phyloP scores from a whole-genome alignment of 1,140 invertebrate genomes.

The Drosophila malerkotliana region DNA sequence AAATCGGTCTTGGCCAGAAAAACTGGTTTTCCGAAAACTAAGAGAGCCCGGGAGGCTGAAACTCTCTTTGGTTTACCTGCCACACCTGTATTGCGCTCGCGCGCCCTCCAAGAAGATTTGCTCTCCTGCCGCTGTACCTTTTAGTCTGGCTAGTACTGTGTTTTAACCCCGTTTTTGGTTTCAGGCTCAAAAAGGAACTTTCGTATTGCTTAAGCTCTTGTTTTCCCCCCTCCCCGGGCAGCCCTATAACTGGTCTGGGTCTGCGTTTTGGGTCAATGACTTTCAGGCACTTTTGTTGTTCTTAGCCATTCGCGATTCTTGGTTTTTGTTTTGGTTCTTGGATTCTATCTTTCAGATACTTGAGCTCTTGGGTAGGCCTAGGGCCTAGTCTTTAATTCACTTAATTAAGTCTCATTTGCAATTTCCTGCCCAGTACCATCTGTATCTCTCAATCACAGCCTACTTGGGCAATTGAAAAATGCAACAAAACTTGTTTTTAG shows the following conservation, averaged over 20 bases:
- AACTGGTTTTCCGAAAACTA: slow-evolving; percentile 57
- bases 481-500: slow-evolving; percentile 66
- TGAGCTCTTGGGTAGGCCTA: neutral
- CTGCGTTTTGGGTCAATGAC: slow-evolving; percentile 71
- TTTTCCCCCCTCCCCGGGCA: slow-evolving; percentile 43
- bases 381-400: slow-evolving; percentile 4
- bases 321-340: slow-evolving; percentile 70
- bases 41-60: slow-evolving; percentile 22
- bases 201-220: slow-evolving; percentile 6
- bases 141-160: slow-evolving; percentile 47
- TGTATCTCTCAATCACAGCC: slow-evolving; percentile 23
- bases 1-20: slow-evolving; percentile 65
- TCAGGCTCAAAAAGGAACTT: slow-evolving; percentile 43
- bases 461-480: slow-evolving; percentile 62
- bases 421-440: slow-evolving; percentile 39
- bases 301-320: slow-evolving; percentile 35
- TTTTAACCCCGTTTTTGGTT: slow-evolving; percentile 74
- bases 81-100: slow-evolving; percentile 74
- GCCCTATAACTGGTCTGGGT: slow-evolving; percentile 73
- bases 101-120: slow-evolving; percentile 29
- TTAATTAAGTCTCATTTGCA: slow-evolving; percentile 44
- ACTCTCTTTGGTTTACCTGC: slow-evolving; percentile 13
- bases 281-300: slow-evolving; percentile 15
- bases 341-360: slow-evolving; percentile 7
- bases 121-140: slow-evolving; percentile 7